These are phyloP conservation scores for Takifugu bimaculatus DNA, from an alignment of 2,113 vertebrate species.

Conservation along the genomic window DNA sequence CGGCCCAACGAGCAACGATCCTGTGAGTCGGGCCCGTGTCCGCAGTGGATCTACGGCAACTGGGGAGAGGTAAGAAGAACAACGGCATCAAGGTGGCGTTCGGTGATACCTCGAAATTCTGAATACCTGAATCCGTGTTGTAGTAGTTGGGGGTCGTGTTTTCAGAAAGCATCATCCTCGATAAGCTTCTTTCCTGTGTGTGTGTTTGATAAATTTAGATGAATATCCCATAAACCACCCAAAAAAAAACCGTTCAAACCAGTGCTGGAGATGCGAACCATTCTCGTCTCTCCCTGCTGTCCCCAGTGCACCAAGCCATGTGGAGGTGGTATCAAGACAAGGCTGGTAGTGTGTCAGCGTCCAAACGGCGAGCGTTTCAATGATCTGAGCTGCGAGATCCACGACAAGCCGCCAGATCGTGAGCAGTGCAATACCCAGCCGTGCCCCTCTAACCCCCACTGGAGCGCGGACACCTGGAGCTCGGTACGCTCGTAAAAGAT, in stretches of 20 bases:
- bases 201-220: too few species aligned
- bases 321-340: slow-evolving; percentile 87
- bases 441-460: slow-evolving; percentile 84
- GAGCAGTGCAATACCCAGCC: slow-evolving; percentile 94
- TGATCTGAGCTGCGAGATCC: slow-evolving; percentile 96
- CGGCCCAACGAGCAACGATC: slow-evolving; percentile 88
- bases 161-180: neutral
- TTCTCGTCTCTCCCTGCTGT: slow-evolving; percentile 7
- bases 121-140: neutral
- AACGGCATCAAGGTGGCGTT: too few species aligned
- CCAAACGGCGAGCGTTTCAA: slow-evolving; percentile 89
- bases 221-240: too few species aligned
- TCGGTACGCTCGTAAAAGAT: slow-evolving; percentile 91
- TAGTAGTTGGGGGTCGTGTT: slow-evolving; percentile 3
- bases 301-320: slow-evolving; percentile 89
- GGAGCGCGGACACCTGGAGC: slow-evolving; percentile 95
- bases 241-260: too few species aligned
- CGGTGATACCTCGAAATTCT: too few species aligned
- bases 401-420: slow-evolving; percentile 93
- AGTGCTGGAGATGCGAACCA: too few species aligned
- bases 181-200: too few species aligned
- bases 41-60: slow-evolving; percentile 91
- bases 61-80: slow-evolving; percentile 68
- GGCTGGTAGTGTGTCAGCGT: slow-evolving; percentile 92
- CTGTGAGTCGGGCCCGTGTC: slow-evolving; percentile 92